Percentiles rank a stretch among this genome's conserved stretches.
These are phyloP conservation scores for Pseudopodoces humilis DNA, from an alignment of 2,113 vertebrate species.

Conservation along the genomic window DNA sequence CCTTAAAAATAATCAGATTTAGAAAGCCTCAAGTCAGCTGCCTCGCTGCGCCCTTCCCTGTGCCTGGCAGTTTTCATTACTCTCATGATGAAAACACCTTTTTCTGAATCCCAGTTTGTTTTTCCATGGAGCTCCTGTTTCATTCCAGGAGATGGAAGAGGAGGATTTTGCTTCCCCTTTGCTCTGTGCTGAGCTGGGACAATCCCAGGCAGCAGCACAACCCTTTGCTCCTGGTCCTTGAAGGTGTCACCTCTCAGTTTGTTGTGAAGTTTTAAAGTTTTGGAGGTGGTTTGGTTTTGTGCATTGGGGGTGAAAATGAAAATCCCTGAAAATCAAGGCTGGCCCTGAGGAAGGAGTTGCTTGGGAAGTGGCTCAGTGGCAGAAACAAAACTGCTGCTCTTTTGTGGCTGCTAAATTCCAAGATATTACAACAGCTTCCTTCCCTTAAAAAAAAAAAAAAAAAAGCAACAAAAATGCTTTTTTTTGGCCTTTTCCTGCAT, in stretches of 20 bases:
- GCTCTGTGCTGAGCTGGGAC: background rate
- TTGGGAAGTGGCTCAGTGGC: background rate
- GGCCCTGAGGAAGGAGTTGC: background rate
- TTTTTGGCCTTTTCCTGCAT: background rate
- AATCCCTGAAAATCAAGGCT: background rate
- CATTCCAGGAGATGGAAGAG: background rate
- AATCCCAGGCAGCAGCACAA: background rate
- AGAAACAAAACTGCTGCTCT: background rate
- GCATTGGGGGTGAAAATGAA: background rate
- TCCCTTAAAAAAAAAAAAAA: background rate
- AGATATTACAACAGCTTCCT: background rate
- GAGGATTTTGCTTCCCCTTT: background rate
- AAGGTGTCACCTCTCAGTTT: fast-evolving
- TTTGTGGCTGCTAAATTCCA: constrained; percentile 7
- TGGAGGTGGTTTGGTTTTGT: background rate
- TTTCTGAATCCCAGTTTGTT: background rate
- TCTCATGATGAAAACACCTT: background rate
- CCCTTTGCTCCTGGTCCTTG: background rate
- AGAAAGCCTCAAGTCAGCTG: background rate
- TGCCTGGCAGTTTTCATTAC: background rate
- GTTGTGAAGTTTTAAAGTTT: background rate
- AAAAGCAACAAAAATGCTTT: fast-evolving
- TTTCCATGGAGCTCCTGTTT: background rate
- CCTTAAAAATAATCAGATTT: background rate
- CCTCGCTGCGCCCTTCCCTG: background rate